Base-by-base conservation (phyloP, 2,797 vertebrate genomes). In the Orestias chungarensis region DNA sequence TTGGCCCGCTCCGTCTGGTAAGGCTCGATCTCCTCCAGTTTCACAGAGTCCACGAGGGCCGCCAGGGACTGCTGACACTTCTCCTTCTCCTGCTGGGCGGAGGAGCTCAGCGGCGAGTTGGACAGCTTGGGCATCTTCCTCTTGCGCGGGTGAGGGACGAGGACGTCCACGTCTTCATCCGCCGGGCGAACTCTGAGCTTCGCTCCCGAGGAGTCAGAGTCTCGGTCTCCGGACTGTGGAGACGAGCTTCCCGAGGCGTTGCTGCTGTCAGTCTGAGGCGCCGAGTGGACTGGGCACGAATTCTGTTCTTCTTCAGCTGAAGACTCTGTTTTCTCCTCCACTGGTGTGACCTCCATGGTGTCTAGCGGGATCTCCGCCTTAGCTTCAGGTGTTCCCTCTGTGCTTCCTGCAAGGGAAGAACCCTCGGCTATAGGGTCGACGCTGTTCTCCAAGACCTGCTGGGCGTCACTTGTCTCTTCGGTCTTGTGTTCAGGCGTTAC, bases 1-100 rank as follows among this genome's bases (percentile, higher is more conserved):
- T 99, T 99, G 82, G 97, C 97, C 67, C 98, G 93, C 84, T 99
- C 98, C 0, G 98, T 97, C 92, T 97, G 97, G 84, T 99, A 99
- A 0, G 98, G 98, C 76, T 99, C 91, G 31, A 99, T 99, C 92
- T 99, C 98, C 89, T 99, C 98, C 73, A 99, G 94, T 91, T 99
- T 99, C 55, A 99, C 90, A 27, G 97, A 96, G 89, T 99, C 98
- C 85, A 99, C 98, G 1, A 99, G 91, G 27, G 96, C 97, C 18
- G 98, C 98, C 61, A 99, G 89, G 0, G 98, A 99, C 89, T 98
- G 97, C 86, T 99, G 97, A 3, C 95, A 96, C 70, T 92, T 94
- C 86, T 98, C 97, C 82, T 96, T 97, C 14, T 96, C 96, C 83
- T 96, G 97, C 65, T 95, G 94, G 54, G 93, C 62, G 25, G 94